Base-by-base conservation (phyloP, 2,888 invertebrate species). In the Hoplodrina ambigua region DNA sequence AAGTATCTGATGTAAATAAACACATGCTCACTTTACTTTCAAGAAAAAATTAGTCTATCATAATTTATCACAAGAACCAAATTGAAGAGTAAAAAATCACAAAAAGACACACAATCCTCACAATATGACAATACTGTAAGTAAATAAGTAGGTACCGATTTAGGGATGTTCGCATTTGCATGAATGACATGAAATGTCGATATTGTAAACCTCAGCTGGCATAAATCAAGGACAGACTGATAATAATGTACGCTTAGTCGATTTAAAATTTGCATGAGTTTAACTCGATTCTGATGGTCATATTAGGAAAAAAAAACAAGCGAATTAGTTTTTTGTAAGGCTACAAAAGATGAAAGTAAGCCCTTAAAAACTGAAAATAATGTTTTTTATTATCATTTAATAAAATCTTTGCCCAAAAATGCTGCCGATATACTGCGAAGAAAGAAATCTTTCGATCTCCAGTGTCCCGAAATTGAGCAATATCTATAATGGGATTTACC, bases 61-160 rank as follows among this genome's bases (percentile, higher is more conserved):
- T 49, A 67, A 69, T 67, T 58, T 71, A 75, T 49, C 66, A 49
- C 63, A 67, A 41, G 53, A 65, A 76, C 57, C 49, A 65, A 71
- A 63, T 65, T 55, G 50, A 77, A 63, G 66, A 74, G 4, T 73
- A 77, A 69, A 75, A 62, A 78, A 59, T 58, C 75, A 81, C 75
- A 72, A 72, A 84, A 83, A 72, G 63, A 84, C 70, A 80, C 69
- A 69, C 71, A 75, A 71, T 72, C 67, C 74, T 73, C 70, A 81
- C 77, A 72, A 66, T 70, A 70, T 44, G 68, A 25, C 46, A 46
- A 46, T 46, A 46, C 46, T 46, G 46, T 15, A 46, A 17, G 46
- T 46, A 20, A 46, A 44, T 44, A 44, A 44, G 46, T 46, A 46
- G 46, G 46, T 11, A 80, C 8, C 19, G 79, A 58, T 57, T 20